Base-by-base conservation (phyloP, 2,888 invertebrate species). In the Agonopterix alstromeriana region DNA sequence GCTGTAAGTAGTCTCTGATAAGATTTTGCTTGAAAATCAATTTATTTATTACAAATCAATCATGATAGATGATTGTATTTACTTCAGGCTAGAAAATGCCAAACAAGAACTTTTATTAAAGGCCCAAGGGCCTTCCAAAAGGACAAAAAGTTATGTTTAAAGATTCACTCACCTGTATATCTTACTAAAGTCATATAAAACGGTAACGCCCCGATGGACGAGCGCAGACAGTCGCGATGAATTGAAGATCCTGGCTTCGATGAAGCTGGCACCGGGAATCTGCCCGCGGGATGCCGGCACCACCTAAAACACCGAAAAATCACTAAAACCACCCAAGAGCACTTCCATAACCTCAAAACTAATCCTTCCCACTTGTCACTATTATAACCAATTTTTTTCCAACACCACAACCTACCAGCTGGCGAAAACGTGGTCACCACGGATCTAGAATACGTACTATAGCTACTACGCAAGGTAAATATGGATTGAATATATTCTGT, bases 151-250 rank as follows among this genome's bases (percentile, higher is more conserved):
- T 2, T 2, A 17, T 17, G 17, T 17, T 17, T 17, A 17, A 17
- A 27, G 3, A 27, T 27, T 27, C 27, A 90, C 93, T 93, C 81
- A 96, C 96, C 95, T 94, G 92, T 94, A 92, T 92, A 93, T 93
- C 93, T 94, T 95, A 93, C 95, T 95, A 95, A 96, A 96, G 95
- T 96, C 96, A 96, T 96, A 96, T 96, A 96, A 96, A 94, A 95
- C 92, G 92, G 92, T 94, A 93, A 92, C 94, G 94, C 94, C 94
- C 94, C 92, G 91, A 91, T 93, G 94, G 94, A 94, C 94, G 94
- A 91, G 88, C 88, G 88, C 89, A 79, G 82, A 73, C 83, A 77
- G 83, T 81, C 77, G 82, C 81, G 85, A 84, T 81, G 82, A 89
- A 89, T 82, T 80, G 78, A 79, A 72, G 81, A 82, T 80, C 75